Evolutionary conservation across 2,113 vertebrate species (phyloP).

Genomic region (Progne subis): DNA sequence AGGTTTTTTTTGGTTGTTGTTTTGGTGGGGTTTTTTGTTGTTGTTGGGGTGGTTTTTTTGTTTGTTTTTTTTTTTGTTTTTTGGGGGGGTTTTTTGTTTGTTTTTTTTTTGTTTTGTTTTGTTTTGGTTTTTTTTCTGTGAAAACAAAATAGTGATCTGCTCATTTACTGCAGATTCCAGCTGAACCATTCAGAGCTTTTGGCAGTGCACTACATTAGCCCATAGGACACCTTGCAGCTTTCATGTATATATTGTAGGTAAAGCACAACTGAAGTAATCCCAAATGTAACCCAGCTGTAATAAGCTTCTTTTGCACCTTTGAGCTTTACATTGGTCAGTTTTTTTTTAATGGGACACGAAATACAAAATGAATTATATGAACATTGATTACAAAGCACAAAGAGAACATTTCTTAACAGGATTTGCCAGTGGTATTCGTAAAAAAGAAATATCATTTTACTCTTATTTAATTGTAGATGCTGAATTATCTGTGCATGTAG

Average conservation of each 20-base stretch:
- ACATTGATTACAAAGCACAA: conserved; percentile 66
- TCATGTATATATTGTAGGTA: conserved; percentile 18
- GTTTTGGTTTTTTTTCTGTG: conserved; percentile 81
- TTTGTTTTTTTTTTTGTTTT: too few relatives aligned
- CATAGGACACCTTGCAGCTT: conserved; percentile 1
- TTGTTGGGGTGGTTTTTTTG: too few relatives aligned
- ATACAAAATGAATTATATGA: not conserved
- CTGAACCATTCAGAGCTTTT: conserved; percentile 52
- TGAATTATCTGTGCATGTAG: conserved; percentile 81
- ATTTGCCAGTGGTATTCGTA: conserved; percentile 32
- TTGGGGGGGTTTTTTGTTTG: not conserved
- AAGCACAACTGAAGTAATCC: conserved; percentile 60
- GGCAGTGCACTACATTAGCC: not conserved
- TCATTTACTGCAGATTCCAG: conserved; percentile 28
- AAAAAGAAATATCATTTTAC: conserved; percentile 36
- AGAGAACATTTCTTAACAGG: conserved; percentile 35
- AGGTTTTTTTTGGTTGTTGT: too few relatives aligned
- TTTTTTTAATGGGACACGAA: not conserved
- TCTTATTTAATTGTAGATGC: conserved; percentile 72
- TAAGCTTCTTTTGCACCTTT: not conserved
- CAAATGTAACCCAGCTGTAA: not conserved
- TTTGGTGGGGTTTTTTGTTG: not conserved
- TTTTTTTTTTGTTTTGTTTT: conserved; percentile 39
- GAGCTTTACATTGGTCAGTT: conserved; percentile 16
- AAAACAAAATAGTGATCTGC: conserved; percentile 66